Conservation (phyloP, 2,113 vertebrate species). For the Asarcornis scutulata region DNA sequence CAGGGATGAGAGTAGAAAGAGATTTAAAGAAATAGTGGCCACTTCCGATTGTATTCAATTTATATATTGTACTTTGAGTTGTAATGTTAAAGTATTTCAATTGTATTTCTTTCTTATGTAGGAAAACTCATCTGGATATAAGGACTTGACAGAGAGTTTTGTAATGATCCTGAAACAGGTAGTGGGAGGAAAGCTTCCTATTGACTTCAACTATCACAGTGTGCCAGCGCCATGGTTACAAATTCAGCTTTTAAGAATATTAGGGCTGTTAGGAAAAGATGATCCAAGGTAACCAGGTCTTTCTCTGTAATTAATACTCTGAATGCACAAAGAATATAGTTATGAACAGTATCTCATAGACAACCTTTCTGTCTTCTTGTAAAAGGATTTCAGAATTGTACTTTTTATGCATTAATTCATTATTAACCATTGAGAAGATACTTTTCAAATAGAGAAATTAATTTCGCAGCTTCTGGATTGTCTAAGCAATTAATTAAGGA, state of each 20-base stretch:
- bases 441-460: not conserved
- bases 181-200: constrained; percentile 92
- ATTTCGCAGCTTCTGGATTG: not conserved
- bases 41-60: not conserved
- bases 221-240: constrained; percentile 97
- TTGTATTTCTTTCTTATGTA: constrained; percentile 23
- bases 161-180: constrained; percentile 95
- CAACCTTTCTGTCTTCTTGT: not conserved
- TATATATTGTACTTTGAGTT: not conserved
- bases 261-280: constrained; percentile 91
- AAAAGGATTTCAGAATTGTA: not conserved
- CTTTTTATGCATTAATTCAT: not conserved
- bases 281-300: constrained; percentile 84
- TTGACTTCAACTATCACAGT: constrained; percentile 95
- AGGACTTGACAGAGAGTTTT: constrained; percentile 91
- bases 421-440: not conserved
- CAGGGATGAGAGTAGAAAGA: not conserved
- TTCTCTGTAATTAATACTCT: not conserved
- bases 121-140: constrained; percentile 90
- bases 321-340: not conserved
- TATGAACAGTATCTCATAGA: not conserved
- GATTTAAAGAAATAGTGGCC: not conserved
- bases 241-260: constrained; percentile 93
- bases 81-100: not conserved
- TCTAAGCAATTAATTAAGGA: not conserved